Conservation (phyloP, 2,113 vertebrate species). For the crab-eating macaque (Macaca fascicularis) region T2T-MFA8v1.1 NC_088385.1:64002001-64002500, state of each 20-base stretch:
- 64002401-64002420: not conserved
- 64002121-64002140: not conserved
- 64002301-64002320: slow-evolving; percentile 98
- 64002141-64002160: fast-evolving
- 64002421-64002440: slow-evolving; percentile 35
- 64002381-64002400: slow-evolving; percentile 8
- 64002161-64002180: slow-evolving; percentile 86
- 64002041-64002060: not conserved
- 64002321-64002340: slow-evolving; percentile 85
- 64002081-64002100: not conserved
- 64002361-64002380: not conserved
- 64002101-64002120: not conserved
- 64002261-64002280: slow-evolving; percentile 99
- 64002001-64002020: not conserved
- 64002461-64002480: slow-evolving; percentile 90
- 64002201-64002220: slow-evolving; percentile 97
- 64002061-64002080: not conserved
- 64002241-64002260: slow-evolving; percentile 94
- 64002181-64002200: slow-evolving; percentile 94
- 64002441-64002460: slow-evolving; percentile 50
- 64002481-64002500: slow-evolving; percentile 84
- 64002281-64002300: slow-evolving; percentile 91
- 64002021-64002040: not conserved
- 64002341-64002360: fast-evolving
- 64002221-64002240: slow-evolving; percentile 93